Evolutionary conservation across 2,797 vertebrate species (phyloP).

Genomic region (Oceanodroma leucorhoa): DNA sequence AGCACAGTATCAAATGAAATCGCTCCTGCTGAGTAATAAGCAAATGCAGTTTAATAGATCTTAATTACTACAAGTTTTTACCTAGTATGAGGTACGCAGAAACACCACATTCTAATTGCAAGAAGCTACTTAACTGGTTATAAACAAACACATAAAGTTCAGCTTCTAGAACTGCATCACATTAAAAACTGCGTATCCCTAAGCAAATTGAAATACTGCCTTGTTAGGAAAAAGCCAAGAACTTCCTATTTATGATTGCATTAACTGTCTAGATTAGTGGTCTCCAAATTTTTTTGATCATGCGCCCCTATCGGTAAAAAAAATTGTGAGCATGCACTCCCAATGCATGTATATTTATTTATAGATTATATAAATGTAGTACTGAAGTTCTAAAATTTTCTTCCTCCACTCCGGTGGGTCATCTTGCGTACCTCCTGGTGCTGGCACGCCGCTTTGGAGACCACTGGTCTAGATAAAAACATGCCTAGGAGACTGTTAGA

Average conservation of each 20-base stretch:
- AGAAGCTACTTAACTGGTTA: neutral
- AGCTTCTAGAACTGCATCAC: neutral
- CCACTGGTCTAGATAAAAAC: neutral
- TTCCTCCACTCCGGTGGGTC: neutral
- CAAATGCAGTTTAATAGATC: neutral
- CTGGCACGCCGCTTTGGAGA: neutral
- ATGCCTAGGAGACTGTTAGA: neutral
- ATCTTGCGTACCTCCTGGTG: neutral
- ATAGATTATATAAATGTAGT: neutral
- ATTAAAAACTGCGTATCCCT: neutral
- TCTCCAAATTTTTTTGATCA: neutral
- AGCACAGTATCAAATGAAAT: neutral
- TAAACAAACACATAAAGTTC: neutral
- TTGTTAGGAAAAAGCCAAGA: neutral
- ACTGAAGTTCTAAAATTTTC: neutral
- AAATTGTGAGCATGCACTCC: neutral
- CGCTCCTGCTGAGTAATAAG: neutral
- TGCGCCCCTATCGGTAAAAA: neutral
- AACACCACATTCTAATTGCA: neutral
- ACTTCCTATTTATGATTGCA: neutral
- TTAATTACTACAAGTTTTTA: neutral
- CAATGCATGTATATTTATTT: neutral
- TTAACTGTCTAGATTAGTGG: neutral
- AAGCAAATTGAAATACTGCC: neutral
- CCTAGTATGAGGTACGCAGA: neutral